Evolutionary conservation across 1,140 invertebrate genomes (phyloP), one percentile per base, ranked within the genome.

Genomic region (Drosophila yakuba): DNA sequence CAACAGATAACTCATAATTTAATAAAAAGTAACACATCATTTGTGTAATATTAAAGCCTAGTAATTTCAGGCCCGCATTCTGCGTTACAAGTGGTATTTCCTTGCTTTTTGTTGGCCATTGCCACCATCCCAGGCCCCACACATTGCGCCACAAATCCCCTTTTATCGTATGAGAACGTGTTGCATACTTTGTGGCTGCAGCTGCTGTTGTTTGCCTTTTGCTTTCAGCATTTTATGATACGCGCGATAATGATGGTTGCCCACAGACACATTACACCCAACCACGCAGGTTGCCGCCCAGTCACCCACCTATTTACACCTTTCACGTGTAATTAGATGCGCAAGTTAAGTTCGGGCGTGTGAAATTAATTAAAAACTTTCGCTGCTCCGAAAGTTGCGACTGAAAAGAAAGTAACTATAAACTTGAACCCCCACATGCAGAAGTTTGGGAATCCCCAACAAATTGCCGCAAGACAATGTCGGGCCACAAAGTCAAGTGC

Each of bases 321-420:
- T 76, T 83, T 44, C 79, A 43, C 51, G 20, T 57, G 84, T 83
- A 89, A 89, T 88, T 88, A 88, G 83, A 89, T 89, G 80, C 84
- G 71, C 47, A 50, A 73, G 75, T 82, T 79, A 59, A 68, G 79
- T 66, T 74, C 36, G 59, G 62, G 74, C 51, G 83, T 77, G 83
- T 66, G 76, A 88, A 89, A 89, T 89, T 88, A 89, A 88, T 89
- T 88, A 86, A 88, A 88, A 88, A 88, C 79, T 88, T 88, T 83
- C 73, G 63, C 72, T 78, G 66, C 52, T 78, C 78, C 17, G 17
- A 60, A 86, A 88, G 75, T 86, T 82, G 61, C 20, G 1, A 10
- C 51, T 14, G 14, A 45, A 57, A 63, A 74, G 44, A 52, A 64
- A 51, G 28, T 55, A 56, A 77, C 56, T 11, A 36, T 35, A 4